phyloP scores from a whole-genome alignment of 2,888 invertebrate species.

The Seira ritae region DNA sequence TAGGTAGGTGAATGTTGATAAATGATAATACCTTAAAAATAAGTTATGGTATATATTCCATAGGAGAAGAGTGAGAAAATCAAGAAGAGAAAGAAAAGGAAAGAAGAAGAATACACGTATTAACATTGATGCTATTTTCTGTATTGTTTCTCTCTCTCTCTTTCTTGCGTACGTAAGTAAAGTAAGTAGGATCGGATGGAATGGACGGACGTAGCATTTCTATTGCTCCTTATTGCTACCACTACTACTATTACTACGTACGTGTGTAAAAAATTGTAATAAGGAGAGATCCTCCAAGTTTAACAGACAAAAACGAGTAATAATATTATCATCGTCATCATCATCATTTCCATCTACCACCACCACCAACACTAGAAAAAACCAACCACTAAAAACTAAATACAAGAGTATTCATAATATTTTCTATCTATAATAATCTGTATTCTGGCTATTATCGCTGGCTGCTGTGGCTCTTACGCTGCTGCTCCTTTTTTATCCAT shows the following conservation, averaged over 20 bases:
- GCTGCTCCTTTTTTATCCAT: conserved; percentile 25
- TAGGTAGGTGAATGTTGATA: conserved; percentile 11
- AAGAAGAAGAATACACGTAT: conserved; percentile 3
- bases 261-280: neutral
- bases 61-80: conserved; percentile 14
- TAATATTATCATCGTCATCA: conserved; percentile 50
- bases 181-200: neutral
- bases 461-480: neutral
- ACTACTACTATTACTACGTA: neutral
- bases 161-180: neutral
- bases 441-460: conserved; percentile 22
- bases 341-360: conserved; percentile 42
- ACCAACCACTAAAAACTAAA: conserved; percentile 17
- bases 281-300: conserved; percentile 45
- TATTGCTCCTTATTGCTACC: too few relatives aligned
- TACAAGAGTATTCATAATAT: conserved; percentile 14
- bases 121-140: neutral
- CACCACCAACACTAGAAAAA: conserved; percentile 15
- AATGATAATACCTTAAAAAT: conserved; percentile 6
- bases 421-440: conserved; percentile 30
- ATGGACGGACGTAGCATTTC: neutral
- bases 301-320: conserved; percentile 54
- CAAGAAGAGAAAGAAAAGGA: conserved; percentile 23
- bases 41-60: conserved; percentile 4
- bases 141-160: conserved; percentile 11